Evolutionary conservation across 2,113 vertebrate genomes (phyloP).

Genomic region (Pongo pygmaeus): DNA sequence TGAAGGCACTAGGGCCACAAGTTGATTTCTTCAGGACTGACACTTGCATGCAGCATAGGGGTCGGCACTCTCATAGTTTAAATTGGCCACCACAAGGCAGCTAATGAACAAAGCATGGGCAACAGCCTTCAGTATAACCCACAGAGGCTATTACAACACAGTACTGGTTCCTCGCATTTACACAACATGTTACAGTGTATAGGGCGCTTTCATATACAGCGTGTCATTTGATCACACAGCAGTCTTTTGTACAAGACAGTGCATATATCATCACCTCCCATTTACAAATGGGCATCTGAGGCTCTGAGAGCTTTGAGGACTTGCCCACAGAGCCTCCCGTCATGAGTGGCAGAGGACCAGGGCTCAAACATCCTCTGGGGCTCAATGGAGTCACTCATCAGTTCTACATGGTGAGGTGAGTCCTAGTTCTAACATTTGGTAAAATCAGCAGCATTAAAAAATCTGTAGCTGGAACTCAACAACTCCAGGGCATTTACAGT

Average conservation of each 20-base stretch:
- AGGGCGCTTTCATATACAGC: rapidly evolving
- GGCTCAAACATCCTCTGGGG: not conserved
- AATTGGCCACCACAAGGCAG: rapidly evolving
- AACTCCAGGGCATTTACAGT: not conserved
- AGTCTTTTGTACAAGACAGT: not conserved
- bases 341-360: not conserved
- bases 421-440: not conserved
- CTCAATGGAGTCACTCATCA: too few species aligned
- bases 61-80: not conserved
- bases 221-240: not conserved
- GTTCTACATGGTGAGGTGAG: too few species aligned
- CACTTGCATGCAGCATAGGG: rapidly evolving
- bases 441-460: not conserved
- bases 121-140: rapidly evolving
- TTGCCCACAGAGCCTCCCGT: rapidly evolving
- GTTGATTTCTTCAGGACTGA: not conserved
- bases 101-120: rapidly evolving
- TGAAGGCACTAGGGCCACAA: too few species aligned
- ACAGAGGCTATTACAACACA: rapidly evolving
- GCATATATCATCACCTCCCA: not conserved
- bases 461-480: not conserved
- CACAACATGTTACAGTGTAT: too few species aligned
- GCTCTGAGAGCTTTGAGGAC: not conserved
- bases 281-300: rapidly evolving
- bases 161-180: rapidly evolving